A percentile compares a stretch with the other conserved stretches of the same genome.
Conservation (phyloP, 2,113 vertebrate genomes). For the Trogon melanurus region DNA sequence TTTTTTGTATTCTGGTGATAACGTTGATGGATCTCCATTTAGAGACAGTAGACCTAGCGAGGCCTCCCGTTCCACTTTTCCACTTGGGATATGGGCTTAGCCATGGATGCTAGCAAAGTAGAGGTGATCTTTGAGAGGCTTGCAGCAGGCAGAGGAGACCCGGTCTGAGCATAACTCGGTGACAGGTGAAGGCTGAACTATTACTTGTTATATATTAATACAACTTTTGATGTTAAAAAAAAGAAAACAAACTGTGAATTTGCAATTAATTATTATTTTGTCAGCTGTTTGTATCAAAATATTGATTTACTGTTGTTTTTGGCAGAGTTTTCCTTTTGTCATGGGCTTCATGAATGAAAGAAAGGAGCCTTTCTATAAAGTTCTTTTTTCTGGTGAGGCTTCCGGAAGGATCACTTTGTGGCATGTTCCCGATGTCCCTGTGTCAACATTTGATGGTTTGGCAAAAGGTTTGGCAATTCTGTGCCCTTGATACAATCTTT, state of each 20-base stretch:
- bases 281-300: not conserved
- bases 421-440: slow-evolving; percentile 82
- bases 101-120: not conserved
- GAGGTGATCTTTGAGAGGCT: not conserved
- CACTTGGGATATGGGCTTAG: not conserved
- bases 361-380: slow-evolving; percentile 83
- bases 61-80: not conserved
- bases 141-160: not conserved
- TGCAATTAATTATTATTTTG: not conserved
- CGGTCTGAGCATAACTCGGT: not conserved
- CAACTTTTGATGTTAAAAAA: not conserved
- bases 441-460: slow-evolving; percentile 77
- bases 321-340: slow-evolving; percentile 69
- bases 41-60: not conserved
- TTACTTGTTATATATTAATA: not conserved
- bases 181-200: not conserved
- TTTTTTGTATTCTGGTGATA: not conserved
- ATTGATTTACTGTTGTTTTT: not conserved
- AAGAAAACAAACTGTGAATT: not conserved
- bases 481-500: not conserved
- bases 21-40: not conserved
- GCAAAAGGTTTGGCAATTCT: slow-evolving; percentile 74
- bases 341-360: slow-evolving; percentile 83
- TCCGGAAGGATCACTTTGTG: slow-evolving; percentile 81
- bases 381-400: slow-evolving; percentile 80